Evolutionary conservation across 2,113 vertebrate species (phyloP), one percentile per base, ranked within the genome.

Genomic region (Cyrtonyx montezumae): DNA sequence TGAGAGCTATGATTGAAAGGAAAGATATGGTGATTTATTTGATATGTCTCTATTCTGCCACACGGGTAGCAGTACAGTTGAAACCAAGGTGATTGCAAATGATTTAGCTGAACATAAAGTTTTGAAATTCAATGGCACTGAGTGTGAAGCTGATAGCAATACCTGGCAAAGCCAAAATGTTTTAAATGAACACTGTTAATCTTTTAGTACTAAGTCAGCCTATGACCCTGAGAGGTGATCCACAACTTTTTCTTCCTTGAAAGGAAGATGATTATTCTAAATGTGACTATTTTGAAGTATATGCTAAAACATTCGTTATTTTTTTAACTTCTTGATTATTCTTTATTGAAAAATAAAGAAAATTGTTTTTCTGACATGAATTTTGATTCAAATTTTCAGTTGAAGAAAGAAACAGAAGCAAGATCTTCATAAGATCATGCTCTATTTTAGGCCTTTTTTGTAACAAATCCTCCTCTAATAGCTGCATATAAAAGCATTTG

Each of bases 21-120:
- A 78, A 90, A 90, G 84, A 80, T 66, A 55, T 14, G 18, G 68
- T 95, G 87, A 97, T 95, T 94, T 97, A 93, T 87, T 87, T 85
- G 55, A 65, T 88, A 90, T 3, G 17, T 95, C 81, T 87, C 49
- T 95, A 94, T 93, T 91, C 87, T 89, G 71, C 32, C 83, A 71
- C 67, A 84, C 51, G 75, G 73, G 78, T 16, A 75, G 58, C 32
- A 68, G 32, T 45, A 87, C 30, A 74, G 26, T 81, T 86, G 90
- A 92, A 95, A 70, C 43, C 34, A 92, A 92, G 71, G 69, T 82
- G 65, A 45, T 81, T 80, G 42, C 22, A 91, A 91, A 93, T 76
- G 37, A 61, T 79, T 56, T 74, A 37, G 58, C 66, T 58, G 58
- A 91, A 69, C 65, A 11, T 36, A 80, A 96, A 63, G 30, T 76